These are phyloP conservation scores for Psittacula echo DNA, from an alignment of 2,797 vertebrate genomes.

Conservation along the genomic window DNA sequence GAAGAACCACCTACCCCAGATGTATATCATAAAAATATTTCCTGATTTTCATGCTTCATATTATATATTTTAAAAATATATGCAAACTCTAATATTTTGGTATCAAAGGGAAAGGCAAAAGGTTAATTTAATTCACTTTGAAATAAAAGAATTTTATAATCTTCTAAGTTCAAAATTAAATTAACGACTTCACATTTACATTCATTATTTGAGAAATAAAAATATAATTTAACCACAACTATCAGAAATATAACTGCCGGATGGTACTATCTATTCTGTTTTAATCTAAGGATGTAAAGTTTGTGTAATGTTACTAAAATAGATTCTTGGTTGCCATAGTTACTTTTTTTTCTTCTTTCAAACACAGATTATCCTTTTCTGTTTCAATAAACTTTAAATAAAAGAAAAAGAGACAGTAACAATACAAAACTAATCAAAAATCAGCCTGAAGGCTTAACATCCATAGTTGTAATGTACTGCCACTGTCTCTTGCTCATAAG, in stretches of 20 bases:
- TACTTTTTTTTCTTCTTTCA: constrained; percentile 43
- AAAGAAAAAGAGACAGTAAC: constrained; percentile 19
- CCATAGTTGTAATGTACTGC: background rate
- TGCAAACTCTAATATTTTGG: constrained; percentile 24
- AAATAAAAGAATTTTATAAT: constrained; percentile 72
- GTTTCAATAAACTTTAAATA: constrained; percentile 57
- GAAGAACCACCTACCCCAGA: background rate
- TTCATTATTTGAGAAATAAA: constrained; percentile 55
- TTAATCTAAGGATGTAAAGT: constrained; percentile 24
- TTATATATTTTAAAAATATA: constrained; percentile 55
- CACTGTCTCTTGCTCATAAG: constrained; percentile 9
- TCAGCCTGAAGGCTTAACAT: constrained; percentile 44
- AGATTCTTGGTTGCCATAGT: constrained; percentile 11
- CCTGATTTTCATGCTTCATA: background rate
- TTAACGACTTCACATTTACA: constrained; percentile 67
- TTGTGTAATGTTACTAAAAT: constrained; percentile 13
- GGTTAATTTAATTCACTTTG: constrained; percentile 78
- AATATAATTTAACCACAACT: constrained; percentile 4
- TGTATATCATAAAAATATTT: background rate
- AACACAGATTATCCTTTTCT: constrained; percentile 51
- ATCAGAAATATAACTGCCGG: constrained; percentile 10
- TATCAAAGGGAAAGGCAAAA: constrained; percentile 67
- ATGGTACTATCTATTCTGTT: background rate
- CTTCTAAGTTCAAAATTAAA: constrained; percentile 61
- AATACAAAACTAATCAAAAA: constrained; percentile 65